These are phyloP conservation scores for Dendroctonus valens DNA, from an alignment of 1,140 invertebrate species.

Conservation along the genomic window DNA sequence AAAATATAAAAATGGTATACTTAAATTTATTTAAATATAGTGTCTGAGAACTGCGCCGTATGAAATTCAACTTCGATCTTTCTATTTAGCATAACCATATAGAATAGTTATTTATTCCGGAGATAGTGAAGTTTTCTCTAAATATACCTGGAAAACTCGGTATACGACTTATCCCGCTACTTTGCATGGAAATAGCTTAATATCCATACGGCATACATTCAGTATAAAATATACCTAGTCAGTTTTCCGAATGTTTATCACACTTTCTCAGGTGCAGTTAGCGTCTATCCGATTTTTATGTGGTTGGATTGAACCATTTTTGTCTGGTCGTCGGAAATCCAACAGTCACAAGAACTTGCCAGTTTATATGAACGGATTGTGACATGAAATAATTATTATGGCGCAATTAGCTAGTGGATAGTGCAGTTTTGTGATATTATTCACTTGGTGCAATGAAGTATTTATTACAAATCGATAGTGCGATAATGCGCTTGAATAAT, in stretches of 20 bases:
- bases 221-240: constrained; percentile 28
- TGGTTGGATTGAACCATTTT: constrained; percentile 19
- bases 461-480: neutral
- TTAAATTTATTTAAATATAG: too few species aligned
- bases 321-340: neutral
- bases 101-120: neutral
- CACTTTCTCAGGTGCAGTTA: constrained; percentile 25
- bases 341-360: too few species aligned
- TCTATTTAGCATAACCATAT: neutral
- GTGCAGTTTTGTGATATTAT: constrained; percentile 2
- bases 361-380: too few species aligned
- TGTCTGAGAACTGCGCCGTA: too few species aligned
- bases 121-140: neutral
- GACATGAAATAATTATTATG: constrained; percentile 18
- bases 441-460: neutral
- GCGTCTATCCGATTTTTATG: constrained; percentile 28
- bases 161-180: constrained; percentile 7
- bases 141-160: constrained; percentile 8
- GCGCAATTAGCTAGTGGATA: constrained; percentile 20
- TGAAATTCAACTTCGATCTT: neutral
- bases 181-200: constrained; percentile 32
- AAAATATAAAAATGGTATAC: too few species aligned
- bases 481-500: too few species aligned
- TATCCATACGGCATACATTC: constrained; percentile 17
- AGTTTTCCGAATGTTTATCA: constrained; percentile 31